A percentile compares a stretch with the other conserved stretches of the same genome.
Conservation (phyloP, 2,888 invertebrate species). For the Epiblema foenella region DNA sequence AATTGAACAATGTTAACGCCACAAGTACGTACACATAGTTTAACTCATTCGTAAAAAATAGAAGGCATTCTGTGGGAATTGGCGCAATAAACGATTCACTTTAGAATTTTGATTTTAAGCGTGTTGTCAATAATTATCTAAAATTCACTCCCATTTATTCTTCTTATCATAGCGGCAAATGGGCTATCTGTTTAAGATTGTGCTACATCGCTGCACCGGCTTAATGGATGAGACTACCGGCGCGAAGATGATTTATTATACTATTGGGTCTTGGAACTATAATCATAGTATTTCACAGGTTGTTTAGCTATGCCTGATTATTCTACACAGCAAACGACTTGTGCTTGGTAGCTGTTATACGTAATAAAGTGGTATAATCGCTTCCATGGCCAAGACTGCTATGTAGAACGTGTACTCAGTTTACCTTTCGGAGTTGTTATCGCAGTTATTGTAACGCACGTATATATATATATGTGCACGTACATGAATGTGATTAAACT, state of each 20-base stretch:
- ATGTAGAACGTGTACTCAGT: constrained; percentile 24
- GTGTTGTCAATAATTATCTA: constrained; percentile 35
- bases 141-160: constrained; percentile 47
- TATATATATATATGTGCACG: too few species aligned
- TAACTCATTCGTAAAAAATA: not conserved
- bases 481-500: constrained; percentile 50
- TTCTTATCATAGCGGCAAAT: constrained; percentile 54
- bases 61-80: not conserved
- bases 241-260: constrained; percentile 32
- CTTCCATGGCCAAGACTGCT: constrained; percentile 28
- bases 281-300: constrained; percentile 21
- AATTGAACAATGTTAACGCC: constrained; percentile 43
- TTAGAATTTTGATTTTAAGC: constrained; percentile 8
- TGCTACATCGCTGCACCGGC: constrained; percentile 33
- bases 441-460: constrained; percentile 29
- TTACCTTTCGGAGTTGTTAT: constrained; percentile 30
- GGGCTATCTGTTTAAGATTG: constrained; percentile 49
- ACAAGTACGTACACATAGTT: not conserved
- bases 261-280: constrained; percentile 19
- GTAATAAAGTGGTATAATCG: constrained; percentile 28
- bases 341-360: constrained; percentile 11
- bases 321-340: constrained; percentile 7
- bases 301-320: constrained; percentile 23
- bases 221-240: constrained; percentile 30
- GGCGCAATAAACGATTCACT: not conserved